Conservation (phyloP, 2,888 invertebrate species). For the Cerceris ruficornis region DNA sequence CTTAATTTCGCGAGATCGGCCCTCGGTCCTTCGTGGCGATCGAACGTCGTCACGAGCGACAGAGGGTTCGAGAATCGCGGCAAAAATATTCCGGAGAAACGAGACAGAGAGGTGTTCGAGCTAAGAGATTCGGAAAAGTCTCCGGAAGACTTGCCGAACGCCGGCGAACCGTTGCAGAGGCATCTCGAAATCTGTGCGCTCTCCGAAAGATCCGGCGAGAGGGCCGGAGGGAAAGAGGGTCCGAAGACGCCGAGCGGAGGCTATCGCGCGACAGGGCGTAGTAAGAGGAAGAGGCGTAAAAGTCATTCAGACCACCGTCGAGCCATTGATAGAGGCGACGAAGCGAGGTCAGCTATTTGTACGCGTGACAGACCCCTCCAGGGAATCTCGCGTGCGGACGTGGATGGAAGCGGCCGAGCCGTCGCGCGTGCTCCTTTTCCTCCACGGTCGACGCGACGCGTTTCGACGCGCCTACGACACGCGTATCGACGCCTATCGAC, state of each 20-base stretch:
- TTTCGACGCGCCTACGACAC: no score
- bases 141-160: no score
- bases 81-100: no score
- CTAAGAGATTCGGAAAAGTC: no score
- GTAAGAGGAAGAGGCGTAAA: constrained; percentile 73
- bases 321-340: constrained; percentile 80
- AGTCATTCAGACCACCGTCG: constrained; percentile 74
- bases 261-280: constrained; percentile 69
- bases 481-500: neutral
- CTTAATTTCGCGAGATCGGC: no score
- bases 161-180: neutral
- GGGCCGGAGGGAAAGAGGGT: constrained; percentile 2
- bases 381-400: constrained; percentile 72
- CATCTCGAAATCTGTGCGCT: no score
- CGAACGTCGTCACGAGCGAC: no score
- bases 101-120: no score
- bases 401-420: constrained; percentile 47
- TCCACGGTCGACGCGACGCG: neutral
- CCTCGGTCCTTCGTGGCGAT: no score
- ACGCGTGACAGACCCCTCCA: constrained; percentile 80
- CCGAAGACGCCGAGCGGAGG: constrained; percentile 41
- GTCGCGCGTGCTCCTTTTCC: constrained; percentile 18
- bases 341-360: constrained; percentile 81
- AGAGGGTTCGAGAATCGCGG: no score
- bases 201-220: neutral